These are phyloP conservation scores for Dendrocincla fuliginosa DNA, from an alignment of 2,797 vertebrate genomes.

Conservation along the genomic window DNA sequence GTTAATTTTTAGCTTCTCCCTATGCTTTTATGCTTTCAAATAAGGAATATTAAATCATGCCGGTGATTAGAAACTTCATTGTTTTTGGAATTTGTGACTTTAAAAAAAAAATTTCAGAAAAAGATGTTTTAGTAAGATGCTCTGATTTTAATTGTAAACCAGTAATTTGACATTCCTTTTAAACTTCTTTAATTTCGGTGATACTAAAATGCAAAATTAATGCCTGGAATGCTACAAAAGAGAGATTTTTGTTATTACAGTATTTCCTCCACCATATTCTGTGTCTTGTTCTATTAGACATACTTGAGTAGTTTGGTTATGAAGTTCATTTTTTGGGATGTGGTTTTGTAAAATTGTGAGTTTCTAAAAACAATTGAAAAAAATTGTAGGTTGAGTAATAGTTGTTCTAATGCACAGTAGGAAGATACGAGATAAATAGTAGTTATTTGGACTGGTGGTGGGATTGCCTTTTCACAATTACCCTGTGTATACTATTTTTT, in stretches of 20 bases:
- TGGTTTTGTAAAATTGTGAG: background rate
- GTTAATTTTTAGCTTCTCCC: background rate
- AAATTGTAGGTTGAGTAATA: background rate
- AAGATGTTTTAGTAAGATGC: background rate
- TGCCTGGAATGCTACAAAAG: background rate
- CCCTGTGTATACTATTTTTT: background rate
- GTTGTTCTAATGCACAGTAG: background rate
- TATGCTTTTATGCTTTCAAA: background rate
- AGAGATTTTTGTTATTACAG: background rate
- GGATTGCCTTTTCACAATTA: background rate
- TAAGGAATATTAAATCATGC: background rate
- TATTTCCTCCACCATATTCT: background rate
- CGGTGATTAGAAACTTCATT: background rate
- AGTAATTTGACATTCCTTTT: background rate
- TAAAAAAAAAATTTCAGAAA: background rate
- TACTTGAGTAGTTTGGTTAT: background rate
- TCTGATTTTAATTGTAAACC: background rate
- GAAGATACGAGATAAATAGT: background rate
- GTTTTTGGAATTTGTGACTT: background rate
- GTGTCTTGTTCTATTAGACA: background rate
- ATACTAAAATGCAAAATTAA: constrained; percentile 21
- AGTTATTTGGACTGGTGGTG: background rate
- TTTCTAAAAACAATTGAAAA: background rate
- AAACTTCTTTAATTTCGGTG: background rate
- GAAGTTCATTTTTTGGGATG: background rate